Evolutionary conservation across 2,113 vertebrate genomes (phyloP).

Genomic region (Micromys minutus): DNA sequence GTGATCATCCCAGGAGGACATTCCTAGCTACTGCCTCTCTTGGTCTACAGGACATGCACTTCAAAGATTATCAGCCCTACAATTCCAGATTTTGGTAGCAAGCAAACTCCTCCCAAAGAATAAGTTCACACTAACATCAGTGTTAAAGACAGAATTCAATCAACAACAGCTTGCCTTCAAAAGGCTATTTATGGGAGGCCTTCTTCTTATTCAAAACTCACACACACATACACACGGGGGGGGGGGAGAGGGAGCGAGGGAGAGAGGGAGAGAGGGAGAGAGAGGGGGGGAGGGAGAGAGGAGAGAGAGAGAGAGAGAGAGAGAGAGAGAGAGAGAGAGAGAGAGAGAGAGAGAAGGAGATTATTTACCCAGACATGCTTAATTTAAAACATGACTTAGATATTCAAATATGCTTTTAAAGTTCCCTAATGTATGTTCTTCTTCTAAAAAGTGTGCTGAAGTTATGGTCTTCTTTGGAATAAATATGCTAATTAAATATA

Average conservation of each 20-base stretch:
- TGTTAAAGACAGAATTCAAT: neutral
- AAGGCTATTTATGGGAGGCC: slow-evolving; percentile 5
- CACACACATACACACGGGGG: no score
- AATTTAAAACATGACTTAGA: slow-evolving; percentile 43
- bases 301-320: no score
- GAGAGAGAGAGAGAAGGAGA: neutral
- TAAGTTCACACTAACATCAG: neutral
- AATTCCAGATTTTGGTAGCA: neutral
- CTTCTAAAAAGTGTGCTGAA: slow-evolving; percentile 45
- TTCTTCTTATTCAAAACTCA: slow-evolving; percentile 46
- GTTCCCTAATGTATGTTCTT: slow-evolving; percentile 35
- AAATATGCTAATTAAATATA: slow-evolving; percentile 22
- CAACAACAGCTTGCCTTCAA: slow-evolving; percentile 30
- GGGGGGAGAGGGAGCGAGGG: no score
- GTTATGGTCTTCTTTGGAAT: slow-evolving; percentile 37
- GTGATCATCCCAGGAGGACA: neutral
- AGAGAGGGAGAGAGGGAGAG: no score
- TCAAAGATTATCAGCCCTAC: neutral
- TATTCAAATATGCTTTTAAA: slow-evolving; percentile 45
- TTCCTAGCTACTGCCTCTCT: neutral
- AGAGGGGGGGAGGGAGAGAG: no score
- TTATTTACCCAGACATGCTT: slow-evolving; percentile 43
- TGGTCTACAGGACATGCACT: neutral
- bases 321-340: no score
- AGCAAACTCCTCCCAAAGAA: neutral